Evolutionary conservation across 2,888 invertebrate species (phyloP), one percentile per base, ranked within the genome.

Genomic region (Rapana venosa): DNA sequence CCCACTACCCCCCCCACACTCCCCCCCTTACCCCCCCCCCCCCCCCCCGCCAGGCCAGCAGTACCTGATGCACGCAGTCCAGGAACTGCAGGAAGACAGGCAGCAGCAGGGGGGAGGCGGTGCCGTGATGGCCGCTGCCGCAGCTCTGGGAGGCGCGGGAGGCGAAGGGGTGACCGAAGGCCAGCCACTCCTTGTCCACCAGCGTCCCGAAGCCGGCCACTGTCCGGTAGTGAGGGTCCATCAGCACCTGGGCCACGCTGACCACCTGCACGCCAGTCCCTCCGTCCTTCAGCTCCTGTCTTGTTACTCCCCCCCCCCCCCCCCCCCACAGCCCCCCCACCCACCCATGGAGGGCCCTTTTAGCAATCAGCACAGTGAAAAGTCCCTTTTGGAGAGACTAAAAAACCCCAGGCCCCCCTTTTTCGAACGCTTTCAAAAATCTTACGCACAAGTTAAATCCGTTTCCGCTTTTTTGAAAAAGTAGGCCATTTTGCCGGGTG

Each of bases 121-220:
- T 97, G 89, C 98, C 98, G 96, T 98, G 98, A 8, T 47, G 47
- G 8, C 47, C 8, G 90, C 96, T 96, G 35, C 96, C 97, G 26
- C 98, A 98, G 11, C 96, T 96, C 91, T 99, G 97, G 96, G 98
- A 99, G 95, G 98, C 98, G 77, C 99, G 97, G 96, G 99, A 98
- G 87, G 98, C 98, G 96, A 96, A 99, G 61, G 98, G 97, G 96
- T 99, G 99, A 0, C 99, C 99, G 96, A 99, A 98, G 0, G 98
- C 98, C 87, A 99, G 97, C 99, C 99, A 99, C 96, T 99, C 99
- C 96, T 99, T 99, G 96, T 99, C 99, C 36, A 99, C 97, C 0
- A 99, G 97, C n/a, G 98, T 97, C 98, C 97, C 92, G 92, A 96
- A 95, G 15, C 96, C 96, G 92, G 96, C 98, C 81, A 99, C 97